phyloP scores from a whole-genome alignment of 2,797 vertebrate species.

The Sternarchorhynchus goeldii region DNA sequence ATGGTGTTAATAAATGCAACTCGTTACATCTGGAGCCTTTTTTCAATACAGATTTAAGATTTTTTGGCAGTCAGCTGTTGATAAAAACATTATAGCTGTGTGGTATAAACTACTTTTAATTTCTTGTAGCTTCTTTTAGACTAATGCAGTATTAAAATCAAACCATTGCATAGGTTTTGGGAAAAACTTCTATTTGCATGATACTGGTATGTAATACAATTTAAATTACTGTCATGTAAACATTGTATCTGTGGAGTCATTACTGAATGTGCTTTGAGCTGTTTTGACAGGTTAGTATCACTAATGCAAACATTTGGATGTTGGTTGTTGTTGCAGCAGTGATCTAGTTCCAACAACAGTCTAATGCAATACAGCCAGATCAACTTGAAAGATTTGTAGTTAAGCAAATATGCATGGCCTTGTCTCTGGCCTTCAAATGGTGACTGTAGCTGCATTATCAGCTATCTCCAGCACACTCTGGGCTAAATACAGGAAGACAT shows the following conservation, averaged over 20 bases:
- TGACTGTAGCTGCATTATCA: conserved; percentile 49
- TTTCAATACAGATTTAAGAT: background rate
- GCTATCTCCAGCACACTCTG: conserved; percentile 30
- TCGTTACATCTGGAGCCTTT: background rate
- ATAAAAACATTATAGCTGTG: background rate
- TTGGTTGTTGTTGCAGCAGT: conserved; percentile 32
- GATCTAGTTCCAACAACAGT: conserved; percentile 10
- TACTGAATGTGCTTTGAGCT: conserved; percentile 40
- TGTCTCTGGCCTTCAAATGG: conserved; percentile 26
- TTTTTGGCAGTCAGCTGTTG: background rate
- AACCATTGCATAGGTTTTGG: conserved; percentile 69
- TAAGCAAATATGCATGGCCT: conserved; percentile 41
- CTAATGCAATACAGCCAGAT: conserved; percentile 25
- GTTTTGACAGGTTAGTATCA: conserved; percentile 29
- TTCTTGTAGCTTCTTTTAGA: conserved; percentile 66
- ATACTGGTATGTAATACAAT: conserved; percentile 70
- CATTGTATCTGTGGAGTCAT: conserved; percentile 53
- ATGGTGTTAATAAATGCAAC: too few species aligned
- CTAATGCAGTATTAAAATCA: conserved; percentile 71
- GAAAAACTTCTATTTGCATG: conserved; percentile 67
- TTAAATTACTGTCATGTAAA: conserved; percentile 51
- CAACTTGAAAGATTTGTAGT: conserved; percentile 47
- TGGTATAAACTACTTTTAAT: conserved; percentile 67
- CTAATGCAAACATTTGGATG: conserved; percentile 32
- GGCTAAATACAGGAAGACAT: conserved; percentile 33